Conservation (phyloP, 2,888 invertebrate species). For the Oxyteleia sp. region DNA sequence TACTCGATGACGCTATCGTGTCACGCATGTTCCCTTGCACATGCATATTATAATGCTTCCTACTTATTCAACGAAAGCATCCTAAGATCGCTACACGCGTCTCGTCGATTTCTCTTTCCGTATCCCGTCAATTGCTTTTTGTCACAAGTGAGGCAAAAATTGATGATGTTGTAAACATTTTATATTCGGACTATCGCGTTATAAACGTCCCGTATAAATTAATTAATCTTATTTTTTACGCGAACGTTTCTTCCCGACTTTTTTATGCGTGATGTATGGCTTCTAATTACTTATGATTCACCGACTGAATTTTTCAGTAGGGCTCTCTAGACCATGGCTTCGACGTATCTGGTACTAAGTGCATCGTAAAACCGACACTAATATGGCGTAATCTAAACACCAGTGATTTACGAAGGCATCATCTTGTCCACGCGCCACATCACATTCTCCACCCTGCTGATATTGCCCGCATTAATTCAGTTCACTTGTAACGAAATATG, state of each 20-base stretch:
- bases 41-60: constrained; percentile 67
- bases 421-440: constrained; percentile 78
- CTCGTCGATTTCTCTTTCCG: constrained; percentile 57
- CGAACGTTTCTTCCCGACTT: background rate
- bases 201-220: background rate
- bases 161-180: background rate
- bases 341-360: constrained; percentile 77
- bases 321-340: constrained; percentile 71
- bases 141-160: constrained; percentile 41
- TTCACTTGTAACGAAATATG: constrained; percentile 17
- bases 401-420: constrained; percentile 85
- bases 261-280: background rate
- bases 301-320: constrained; percentile 51
- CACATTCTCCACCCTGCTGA: constrained; percentile 59
- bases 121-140: constrained; percentile 44
- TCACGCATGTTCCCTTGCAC: constrained; percentile 71
- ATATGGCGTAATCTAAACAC: constrained; percentile 85
- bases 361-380: constrained; percentile 85
- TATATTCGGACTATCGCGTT: background rate
- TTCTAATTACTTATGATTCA: constrained; percentile 35
- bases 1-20: constrained; percentile 82
- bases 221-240: background rate
- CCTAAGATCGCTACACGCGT: constrained; percentile 46
- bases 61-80: constrained; percentile 45
- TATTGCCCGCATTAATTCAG: constrained; percentile 30